Conservation (phyloP, 2,113 vertebrate genomes). For the Notarius lentiginosus region DNA sequence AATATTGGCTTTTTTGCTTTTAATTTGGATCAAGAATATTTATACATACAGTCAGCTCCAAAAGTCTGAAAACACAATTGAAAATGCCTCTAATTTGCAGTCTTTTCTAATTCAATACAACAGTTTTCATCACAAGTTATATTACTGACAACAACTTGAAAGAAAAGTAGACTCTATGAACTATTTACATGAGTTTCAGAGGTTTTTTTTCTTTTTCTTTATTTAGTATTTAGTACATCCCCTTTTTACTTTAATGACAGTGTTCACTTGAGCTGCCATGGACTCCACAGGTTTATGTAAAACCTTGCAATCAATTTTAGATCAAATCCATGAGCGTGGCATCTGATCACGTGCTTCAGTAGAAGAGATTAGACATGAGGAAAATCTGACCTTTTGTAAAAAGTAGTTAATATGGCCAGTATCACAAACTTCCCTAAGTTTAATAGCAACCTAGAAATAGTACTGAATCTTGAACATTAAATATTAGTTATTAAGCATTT, state of each 20-base stretch:
- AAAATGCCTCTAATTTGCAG: background rate
- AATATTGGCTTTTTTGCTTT: background rate
- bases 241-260: background rate
- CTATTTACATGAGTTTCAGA: too few species aligned
- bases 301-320: background rate
- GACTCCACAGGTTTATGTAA: background rate
- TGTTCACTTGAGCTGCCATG: background rate
- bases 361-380: background rate
- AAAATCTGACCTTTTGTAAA: background rate
- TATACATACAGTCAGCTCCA: background rate
- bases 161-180: background rate
- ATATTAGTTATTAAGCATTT: background rate
- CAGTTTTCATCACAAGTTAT: background rate
- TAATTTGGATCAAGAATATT: background rate
- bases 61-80: background rate
- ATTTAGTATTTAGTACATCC: background rate
- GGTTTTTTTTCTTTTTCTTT: too few species aligned
- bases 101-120: background rate
- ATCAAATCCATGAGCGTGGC: background rate
- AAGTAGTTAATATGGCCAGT: background rate
- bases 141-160: background rate
- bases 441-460: too few species aligned
- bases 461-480: too few species aligned
- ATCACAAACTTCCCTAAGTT: background rate
- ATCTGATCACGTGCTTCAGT: background rate